Evolutionary conservation across 2,113 vertebrate species (phyloP).

Genomic region (Heterotis niloticus): DNA sequence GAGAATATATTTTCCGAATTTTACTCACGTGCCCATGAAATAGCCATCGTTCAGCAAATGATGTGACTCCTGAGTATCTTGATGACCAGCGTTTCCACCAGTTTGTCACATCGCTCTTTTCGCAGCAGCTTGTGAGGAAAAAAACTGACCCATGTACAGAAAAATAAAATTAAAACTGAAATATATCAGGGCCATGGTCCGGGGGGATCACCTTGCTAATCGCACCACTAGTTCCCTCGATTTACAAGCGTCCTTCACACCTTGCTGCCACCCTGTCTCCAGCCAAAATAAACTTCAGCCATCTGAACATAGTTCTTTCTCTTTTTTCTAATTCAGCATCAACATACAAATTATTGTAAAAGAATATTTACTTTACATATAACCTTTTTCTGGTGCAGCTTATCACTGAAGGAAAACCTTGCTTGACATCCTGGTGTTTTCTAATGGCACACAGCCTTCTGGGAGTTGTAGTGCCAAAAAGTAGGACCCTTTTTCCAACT

Average conservation of each 20-base stretch:
- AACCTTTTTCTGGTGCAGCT: background rate
- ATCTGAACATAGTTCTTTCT: background rate
- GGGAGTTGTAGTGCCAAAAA: too few species aligned
- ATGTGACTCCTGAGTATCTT: background rate
- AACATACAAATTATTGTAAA: background rate
- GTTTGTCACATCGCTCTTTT: conserved; percentile 1
- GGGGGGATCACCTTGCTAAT: background rate
- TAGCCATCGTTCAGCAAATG: background rate
- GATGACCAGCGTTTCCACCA: background rate
- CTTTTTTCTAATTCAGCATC: background rate
- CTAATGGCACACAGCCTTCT: too few species aligned
- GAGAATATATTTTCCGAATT: too few species aligned
- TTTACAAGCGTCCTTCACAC: conserved; percentile 14
- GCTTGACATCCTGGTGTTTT: background rate
- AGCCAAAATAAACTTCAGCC: background rate
- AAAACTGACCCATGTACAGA: background rate
- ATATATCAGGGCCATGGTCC: background rate
- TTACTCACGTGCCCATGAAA: background rate
- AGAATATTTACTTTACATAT: too few species aligned
- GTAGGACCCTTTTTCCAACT: too few species aligned
- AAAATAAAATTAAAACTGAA: background rate
- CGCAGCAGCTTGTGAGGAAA: background rate
- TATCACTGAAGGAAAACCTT: background rate
- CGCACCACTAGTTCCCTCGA: background rate
- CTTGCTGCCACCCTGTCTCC: background rate